phyloP scores from a whole-genome alignment of 2,113 vertebrate genomes.

The Eulacestoma nigropectus region DNA sequence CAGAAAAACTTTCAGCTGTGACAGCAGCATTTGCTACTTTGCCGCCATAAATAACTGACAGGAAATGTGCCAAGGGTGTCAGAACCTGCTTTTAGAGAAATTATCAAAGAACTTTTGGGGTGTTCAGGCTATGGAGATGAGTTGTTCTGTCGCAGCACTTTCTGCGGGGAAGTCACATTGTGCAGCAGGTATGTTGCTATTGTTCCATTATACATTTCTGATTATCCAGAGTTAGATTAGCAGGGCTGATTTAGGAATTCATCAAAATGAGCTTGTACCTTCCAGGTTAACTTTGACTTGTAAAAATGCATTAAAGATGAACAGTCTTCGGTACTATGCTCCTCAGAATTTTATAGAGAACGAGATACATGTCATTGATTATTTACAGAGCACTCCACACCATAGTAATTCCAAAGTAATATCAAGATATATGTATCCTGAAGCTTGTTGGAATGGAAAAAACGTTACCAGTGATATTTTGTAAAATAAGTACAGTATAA shows the following conservation, averaged over 20 bases:
- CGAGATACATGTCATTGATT: conserved; percentile 54
- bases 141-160: neutral
- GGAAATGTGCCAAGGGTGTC: neutral
- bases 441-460: conserved; percentile 65
- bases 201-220: neutral
- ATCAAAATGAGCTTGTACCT: conserved; percentile 20
- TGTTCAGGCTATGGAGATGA: neutral
- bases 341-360: conserved; percentile 58
- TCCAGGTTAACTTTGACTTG: conserved; percentile 63
- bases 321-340: conserved; percentile 19
- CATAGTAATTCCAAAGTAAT: conserved; percentile 53
- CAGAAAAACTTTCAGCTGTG: neutral
- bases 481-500: conserved; percentile 60
- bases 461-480: conserved; percentile 62
- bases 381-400: conserved; percentile 60
- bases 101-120: neutral
- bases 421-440: conserved; percentile 55
- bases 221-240: conserved; percentile 11
- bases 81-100: neutral
- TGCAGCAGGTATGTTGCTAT: neutral
- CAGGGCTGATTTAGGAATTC: conserved; percentile 23
- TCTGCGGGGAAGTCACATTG: neutral
- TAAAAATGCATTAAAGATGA: conserved; percentile 59
- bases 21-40: neutral
- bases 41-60: neutral